phyloP scores from a whole-genome alignment of 1,140 invertebrate genomes.

The Scylla paramamosain region DNA sequence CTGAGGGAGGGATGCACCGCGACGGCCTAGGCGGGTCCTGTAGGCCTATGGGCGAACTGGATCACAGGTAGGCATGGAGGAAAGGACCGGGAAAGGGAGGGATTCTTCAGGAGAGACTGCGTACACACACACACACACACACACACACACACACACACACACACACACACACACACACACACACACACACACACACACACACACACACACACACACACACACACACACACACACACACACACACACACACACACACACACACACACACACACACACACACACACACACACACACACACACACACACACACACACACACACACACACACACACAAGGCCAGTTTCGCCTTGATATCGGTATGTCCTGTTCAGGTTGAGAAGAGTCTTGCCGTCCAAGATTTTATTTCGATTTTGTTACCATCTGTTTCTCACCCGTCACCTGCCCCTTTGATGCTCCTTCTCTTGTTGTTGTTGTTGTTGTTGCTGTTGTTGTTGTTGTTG shows the following conservation, averaged over 20 bases:
- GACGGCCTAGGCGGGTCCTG: background rate
- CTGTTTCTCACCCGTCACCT: background rate
- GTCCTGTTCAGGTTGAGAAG: background rate
- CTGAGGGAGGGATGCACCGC: background rate
- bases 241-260: background rate
- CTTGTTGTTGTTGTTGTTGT: no score
- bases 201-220: constrained; percentile 1
- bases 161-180: background rate
- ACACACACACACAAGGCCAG: background rate
- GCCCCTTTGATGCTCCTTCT: no score
- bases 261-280: constrained; percentile 1
- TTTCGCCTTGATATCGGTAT: background rate
- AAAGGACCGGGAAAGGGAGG: background rate
- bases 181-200: background rate
- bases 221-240: background rate
- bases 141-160: background rate
- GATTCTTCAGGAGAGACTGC: background rate
- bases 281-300: constrained; percentile 3
- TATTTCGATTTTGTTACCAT: background rate
- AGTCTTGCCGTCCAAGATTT: no score
- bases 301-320: background rate
- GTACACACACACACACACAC: background rate
- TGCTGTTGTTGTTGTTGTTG: no score
- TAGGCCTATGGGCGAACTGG: constrained; percentile 39
- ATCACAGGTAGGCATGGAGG: background rate